phyloP scores from a whole-genome alignment of 1,140 invertebrate genomes.

The Luehdorfia chinensis region DNA sequence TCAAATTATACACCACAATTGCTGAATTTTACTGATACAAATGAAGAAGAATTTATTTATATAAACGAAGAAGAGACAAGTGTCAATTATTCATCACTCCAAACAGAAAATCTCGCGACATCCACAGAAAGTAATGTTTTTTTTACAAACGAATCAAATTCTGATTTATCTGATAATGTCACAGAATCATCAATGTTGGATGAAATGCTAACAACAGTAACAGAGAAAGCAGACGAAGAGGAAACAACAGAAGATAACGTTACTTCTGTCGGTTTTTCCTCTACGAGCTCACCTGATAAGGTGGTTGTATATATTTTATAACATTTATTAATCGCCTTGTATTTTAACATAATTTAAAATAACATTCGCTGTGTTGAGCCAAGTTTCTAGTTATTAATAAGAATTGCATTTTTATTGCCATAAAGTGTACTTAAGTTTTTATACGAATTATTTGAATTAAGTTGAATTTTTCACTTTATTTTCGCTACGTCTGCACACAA shows the following conservation, averaged over 20 bases:
- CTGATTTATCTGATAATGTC: background rate
- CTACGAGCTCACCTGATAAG: constrained; percentile 11
- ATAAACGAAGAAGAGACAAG: background rate
- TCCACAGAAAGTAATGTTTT: background rate
- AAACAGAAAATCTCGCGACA: background rate
- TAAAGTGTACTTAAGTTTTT: constrained; percentile 6
- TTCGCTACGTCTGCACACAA: background rate
- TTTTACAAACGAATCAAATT: background rate
- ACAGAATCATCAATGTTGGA: background rate
- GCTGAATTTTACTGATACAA: too few species aligned
- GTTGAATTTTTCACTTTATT: background rate
- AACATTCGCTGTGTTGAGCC: background rate
- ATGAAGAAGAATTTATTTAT: background rate
- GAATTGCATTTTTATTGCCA: constrained; percentile 6
- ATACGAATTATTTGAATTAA: background rate
- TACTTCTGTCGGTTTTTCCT: too few species aligned
- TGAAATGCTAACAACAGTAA: background rate
- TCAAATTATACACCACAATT: too few species aligned
- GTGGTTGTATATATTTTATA: constrained; percentile 23
- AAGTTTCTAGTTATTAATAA: background rate
- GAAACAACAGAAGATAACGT: background rate
- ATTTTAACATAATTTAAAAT: background rate
- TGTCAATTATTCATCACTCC: background rate
- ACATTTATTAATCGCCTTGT: background rate
- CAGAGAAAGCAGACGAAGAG: background rate